Evolutionary conservation across 2,797 vertebrate species (phyloP).

Genomic region (Heterohyrax brucei): DNA sequence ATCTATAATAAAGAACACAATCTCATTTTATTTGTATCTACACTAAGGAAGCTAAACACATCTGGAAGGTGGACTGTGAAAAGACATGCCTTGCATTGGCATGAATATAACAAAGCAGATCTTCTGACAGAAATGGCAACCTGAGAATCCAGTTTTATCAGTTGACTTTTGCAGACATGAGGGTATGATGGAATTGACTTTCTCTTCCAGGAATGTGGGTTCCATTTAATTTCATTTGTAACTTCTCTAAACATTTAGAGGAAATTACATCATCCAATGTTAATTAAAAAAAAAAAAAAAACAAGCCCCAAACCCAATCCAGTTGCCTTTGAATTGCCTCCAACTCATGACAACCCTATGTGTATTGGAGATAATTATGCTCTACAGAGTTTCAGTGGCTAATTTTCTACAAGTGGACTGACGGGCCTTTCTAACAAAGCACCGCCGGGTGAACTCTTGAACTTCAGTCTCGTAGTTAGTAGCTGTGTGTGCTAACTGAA

Average conservation of each 20-base stretch:
- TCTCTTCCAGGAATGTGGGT: not conserved
- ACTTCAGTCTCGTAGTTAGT: not conserved
- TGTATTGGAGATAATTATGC: not conserved
- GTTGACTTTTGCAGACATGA: not conserved
- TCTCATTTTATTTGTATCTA: not conserved
- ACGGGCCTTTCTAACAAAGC: not conserved
- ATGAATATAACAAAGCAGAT: not conserved
- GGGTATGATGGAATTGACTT: not conserved
- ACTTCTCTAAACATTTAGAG: not conserved
- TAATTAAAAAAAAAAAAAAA: not conserved
- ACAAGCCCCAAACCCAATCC: not conserved
- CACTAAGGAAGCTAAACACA: not conserved
- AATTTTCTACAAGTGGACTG: not conserved
- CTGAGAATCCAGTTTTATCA: constrained; percentile 28
- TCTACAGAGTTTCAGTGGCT: not conserved
- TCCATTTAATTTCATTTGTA: constrained; percentile 9
- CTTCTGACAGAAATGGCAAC: not conserved
- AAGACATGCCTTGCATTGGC: not conserved
- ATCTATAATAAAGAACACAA: not conserved
- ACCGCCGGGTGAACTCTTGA: not conserved
- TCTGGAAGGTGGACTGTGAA: not conserved
- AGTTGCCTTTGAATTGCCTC: not conserved
- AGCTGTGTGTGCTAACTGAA: not conserved
- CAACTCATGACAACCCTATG: not conserved
- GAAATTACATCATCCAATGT: not conserved